These are phyloP conservation scores for Bursaphelenchus okinawaensis DNA, from an alignment of 2,888 invertebrate species.

Conservation along the genomic window DNA sequence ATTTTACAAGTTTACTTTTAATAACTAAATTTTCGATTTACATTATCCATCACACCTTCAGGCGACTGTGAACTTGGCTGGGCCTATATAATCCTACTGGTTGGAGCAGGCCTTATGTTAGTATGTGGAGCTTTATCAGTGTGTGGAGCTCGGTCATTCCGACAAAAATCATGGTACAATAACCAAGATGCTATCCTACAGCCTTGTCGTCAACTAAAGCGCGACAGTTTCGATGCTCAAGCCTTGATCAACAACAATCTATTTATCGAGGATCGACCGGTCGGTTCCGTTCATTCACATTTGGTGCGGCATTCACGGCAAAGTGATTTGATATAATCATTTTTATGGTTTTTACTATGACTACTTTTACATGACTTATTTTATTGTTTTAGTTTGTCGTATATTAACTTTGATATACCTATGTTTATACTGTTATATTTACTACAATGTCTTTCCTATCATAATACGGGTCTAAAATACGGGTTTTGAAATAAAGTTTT, in stretches of 20 bases:
- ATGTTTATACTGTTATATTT: too few relatives aligned
- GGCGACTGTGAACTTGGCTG: slow-evolving; percentile 36
- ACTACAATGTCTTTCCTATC: too few relatives aligned
- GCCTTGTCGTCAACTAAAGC: slow-evolving; percentile 6
- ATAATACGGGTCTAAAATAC: too few relatives aligned
- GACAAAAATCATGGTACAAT: not conserved
- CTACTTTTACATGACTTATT: too few relatives aligned
- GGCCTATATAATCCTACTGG: slow-evolving; percentile 30
- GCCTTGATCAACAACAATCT: slow-evolving; percentile 22
- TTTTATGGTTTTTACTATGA: not conserved
- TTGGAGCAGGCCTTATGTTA: slow-evolving; percentile 30
- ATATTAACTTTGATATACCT: too few relatives aligned
- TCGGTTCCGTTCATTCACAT: not conserved
- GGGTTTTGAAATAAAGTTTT: too few relatives aligned
- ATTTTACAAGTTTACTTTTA: not conserved
- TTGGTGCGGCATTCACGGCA: not conserved
- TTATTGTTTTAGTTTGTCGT: too few relatives aligned
- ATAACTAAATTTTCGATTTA: not conserved
- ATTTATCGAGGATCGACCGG: slow-evolving; percentile 3
- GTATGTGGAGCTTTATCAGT: slow-evolving; percentile 32
- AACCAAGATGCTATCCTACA: slow-evolving; percentile 7
- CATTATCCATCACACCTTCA: slow-evolving; percentile 12
- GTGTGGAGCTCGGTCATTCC: slow-evolving; percentile 16
- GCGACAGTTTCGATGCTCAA: slow-evolving; percentile 20
- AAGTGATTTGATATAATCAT: not conserved